phyloP scores from a whole-genome alignment of 2,797 vertebrate species.

The Enteromius radiatus region DNA sequence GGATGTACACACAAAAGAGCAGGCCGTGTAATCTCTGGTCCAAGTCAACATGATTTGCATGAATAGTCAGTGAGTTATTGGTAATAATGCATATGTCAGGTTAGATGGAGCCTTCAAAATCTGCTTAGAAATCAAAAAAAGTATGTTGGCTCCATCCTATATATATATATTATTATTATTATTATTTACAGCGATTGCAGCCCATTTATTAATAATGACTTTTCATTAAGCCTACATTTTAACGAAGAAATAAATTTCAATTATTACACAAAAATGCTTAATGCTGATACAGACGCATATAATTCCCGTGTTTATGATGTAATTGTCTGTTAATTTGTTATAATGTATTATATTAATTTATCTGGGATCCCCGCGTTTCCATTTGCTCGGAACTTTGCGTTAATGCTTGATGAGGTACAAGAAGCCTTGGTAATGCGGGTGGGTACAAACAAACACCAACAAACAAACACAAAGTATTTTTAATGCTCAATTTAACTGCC shows the following conservation, averaged over 20 bases:
- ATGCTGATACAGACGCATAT: not conserved
- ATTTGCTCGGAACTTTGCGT: not conserved
- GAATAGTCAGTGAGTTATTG: not conserved
- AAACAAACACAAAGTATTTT: slow-evolving; percentile 49
- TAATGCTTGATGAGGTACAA: slow-evolving; percentile 39
- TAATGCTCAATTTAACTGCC: slow-evolving; percentile 44
- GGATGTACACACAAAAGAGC: not conserved
- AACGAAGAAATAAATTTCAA: not conserved
- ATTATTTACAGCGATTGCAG: not conserved
- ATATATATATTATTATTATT: not conserved
- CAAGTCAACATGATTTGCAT: slow-evolving; percentile 18
- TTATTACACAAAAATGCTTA: not conserved
- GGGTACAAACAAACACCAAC: slow-evolving; percentile 53
- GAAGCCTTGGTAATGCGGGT: slow-evolving; percentile 39
- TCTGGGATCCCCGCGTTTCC: slow-evolving; percentile 9
- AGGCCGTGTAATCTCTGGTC: slow-evolving; percentile 12
- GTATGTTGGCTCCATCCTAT: not conserved
- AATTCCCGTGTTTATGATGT: too few relatives aligned
- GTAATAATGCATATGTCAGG: not conserved
- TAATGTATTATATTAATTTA: not conserved
- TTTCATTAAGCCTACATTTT: not conserved
- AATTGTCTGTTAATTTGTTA: not conserved
- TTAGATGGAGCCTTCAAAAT: not conserved
- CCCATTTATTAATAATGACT: not conserved
- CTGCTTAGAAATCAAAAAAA: not conserved